phyloP scores from a whole-genome alignment of 2,797 vertebrate genomes.

The Neoniphon sammara region DNA sequence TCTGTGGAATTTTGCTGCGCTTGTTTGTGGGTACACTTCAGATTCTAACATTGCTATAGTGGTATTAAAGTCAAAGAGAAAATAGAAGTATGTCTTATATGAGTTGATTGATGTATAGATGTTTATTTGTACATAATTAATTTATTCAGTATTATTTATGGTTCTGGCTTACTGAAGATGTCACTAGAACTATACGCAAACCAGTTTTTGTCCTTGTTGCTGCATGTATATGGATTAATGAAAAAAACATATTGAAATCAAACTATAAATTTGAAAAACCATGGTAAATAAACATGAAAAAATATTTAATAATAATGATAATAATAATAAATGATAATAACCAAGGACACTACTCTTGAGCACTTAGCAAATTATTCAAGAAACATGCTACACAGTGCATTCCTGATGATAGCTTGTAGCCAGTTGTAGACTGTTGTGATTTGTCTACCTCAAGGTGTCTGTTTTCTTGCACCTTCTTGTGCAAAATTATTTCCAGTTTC shows the following conservation, averaged over 20 bases:
- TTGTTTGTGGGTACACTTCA: slow-evolving; percentile 47
- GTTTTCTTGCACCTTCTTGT: slow-evolving; percentile 22
- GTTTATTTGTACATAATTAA: slow-evolving; percentile 77
- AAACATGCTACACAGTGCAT: not conserved
- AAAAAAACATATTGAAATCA: slow-evolving; percentile 15
- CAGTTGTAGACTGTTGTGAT: slow-evolving; percentile 32
- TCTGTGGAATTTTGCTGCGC: slow-evolving; percentile 62
- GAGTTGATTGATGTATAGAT: slow-evolving; percentile 58
- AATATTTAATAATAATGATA: not conserved
- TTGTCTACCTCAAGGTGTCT: slow-evolving; percentile 50
- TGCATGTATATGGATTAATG: slow-evolving; percentile 63
- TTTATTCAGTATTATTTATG: slow-evolving; percentile 79
- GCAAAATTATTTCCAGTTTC: slow-evolving; percentile 13
- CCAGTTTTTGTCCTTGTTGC: slow-evolving; percentile 32
- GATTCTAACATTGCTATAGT: slow-evolving; percentile 39
- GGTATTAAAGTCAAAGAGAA: slow-evolving; percentile 41
- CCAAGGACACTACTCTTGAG: too few relatives aligned
- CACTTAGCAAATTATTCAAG: too few relatives aligned
- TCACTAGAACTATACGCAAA: slow-evolving; percentile 58
- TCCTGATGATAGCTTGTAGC: slow-evolving; percentile 24
- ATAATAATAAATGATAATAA: not conserved
- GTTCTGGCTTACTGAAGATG: slow-evolving; percentile 43
- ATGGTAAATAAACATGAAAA: not conserved
- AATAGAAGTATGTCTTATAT: slow-evolving; percentile 45
- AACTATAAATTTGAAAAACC: slow-evolving; percentile 14